Evolutionary conservation across 1,140 invertebrate species (phyloP).

Genomic region (Micrasema longulum): DNA sequence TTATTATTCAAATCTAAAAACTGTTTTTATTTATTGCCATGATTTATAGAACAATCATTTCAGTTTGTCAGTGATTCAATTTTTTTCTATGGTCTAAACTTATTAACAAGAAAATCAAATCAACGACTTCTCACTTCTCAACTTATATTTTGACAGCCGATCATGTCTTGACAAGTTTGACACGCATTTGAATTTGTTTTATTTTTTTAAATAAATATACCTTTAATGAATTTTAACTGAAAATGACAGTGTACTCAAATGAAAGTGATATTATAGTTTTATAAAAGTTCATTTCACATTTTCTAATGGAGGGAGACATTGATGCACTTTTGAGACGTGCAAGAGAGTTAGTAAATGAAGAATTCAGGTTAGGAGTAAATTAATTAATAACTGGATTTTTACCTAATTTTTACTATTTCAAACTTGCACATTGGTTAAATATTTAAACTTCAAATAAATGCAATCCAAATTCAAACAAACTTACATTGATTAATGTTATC

Average conservation of each 20-base stretch:
- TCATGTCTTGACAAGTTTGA: too few relatives aligned
- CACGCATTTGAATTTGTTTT: too few relatives aligned
- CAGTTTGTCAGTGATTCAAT: too few relatives aligned
- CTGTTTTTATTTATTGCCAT: neutral
- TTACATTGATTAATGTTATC: neutral
- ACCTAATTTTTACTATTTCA: neutral
- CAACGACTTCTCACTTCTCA: too few relatives aligned
- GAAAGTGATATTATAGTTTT: neutral
- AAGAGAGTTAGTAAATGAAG: slow-evolving; percentile 34
- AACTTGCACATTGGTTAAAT: neutral
- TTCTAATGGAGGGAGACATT: slow-evolving; percentile 28
- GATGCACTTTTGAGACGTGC: slow-evolving; percentile 23
- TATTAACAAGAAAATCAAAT: too few relatives aligned
- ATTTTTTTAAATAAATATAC: too few relatives aligned
- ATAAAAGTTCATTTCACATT: neutral
- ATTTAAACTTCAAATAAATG: neutral
- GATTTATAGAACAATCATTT: too few relatives aligned
- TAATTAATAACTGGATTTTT: neutral
- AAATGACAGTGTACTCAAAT: too few relatives aligned
- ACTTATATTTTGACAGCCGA: too few relatives aligned
- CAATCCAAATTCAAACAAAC: neutral
- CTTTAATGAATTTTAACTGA: too few relatives aligned
- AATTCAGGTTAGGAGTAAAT: slow-evolving; percentile 34
- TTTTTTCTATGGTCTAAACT: too few relatives aligned
- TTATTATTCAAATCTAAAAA: neutral